Evolutionary conservation across 2,797 vertebrate species (phyloP).

Genomic region (Nannoperca australis): DNA sequence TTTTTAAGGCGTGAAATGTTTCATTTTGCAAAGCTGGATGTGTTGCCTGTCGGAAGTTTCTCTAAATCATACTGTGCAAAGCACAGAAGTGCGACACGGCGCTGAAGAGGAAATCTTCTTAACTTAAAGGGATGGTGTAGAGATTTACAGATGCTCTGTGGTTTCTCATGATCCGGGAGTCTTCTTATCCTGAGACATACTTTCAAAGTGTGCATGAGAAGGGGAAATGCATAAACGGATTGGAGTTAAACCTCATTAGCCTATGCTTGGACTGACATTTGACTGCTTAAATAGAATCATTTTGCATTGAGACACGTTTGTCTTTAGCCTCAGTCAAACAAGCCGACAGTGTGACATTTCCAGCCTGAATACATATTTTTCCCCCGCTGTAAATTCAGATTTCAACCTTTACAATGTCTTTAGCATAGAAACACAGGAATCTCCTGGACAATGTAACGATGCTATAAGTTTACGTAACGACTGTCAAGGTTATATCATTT

Average conservation of each 20-base stretch:
- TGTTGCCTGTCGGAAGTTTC: neutral
- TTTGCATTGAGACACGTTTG: slow-evolving; percentile 9
- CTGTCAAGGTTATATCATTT: neutral
- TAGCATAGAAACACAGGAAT: neutral
- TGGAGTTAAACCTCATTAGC: slow-evolving; percentile 12
- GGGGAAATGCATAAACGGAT: slow-evolving; percentile 5
- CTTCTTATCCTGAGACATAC: neutral
- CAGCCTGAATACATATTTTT: slow-evolving; percentile 10
- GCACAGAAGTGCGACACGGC: slow-evolving; percentile 2
- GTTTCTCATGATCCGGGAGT: neutral
- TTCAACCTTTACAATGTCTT: neutral
- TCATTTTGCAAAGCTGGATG: slow-evolving; percentile 37
- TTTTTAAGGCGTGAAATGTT: slow-evolving; percentile 34
- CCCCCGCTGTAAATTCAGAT: too few relatives aligned
- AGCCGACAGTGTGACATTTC: slow-evolving; percentile 20
- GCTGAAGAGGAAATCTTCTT: slow-evolving; percentile 14
- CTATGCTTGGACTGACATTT: slow-evolving; percentile 35
- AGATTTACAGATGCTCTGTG: neutral
- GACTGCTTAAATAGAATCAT: slow-evolving; percentile 21
- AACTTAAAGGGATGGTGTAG: slow-evolving; percentile 1
- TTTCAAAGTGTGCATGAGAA: slow-evolving; percentile 9
- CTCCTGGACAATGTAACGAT: neutral
- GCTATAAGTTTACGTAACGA: neutral
- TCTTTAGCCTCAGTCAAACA: slow-evolving; percentile 17
- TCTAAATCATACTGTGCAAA: slow-evolving; percentile 8